A percentile compares a stretch with the other conserved stretches of the same genome.
Evolutionary conservation across 1,140 invertebrate genomes (phyloP).

Genomic region (Drosophila tropicalis): DNA sequence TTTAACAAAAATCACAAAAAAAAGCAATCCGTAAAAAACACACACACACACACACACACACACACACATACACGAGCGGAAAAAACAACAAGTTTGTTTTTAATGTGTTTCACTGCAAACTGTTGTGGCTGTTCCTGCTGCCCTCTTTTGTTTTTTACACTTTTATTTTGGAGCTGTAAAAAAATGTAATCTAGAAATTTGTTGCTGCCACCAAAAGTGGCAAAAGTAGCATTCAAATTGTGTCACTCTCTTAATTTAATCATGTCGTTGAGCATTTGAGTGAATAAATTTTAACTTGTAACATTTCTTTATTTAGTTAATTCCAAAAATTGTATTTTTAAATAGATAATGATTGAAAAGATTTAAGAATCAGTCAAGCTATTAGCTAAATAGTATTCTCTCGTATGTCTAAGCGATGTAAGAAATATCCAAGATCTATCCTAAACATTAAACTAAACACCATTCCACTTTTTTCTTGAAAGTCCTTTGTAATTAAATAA

Average conservation of each 20-base stretch:
- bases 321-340: too few relatives aligned
- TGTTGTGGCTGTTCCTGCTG: background rate
- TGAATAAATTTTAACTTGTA: background rate
- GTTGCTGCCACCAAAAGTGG: constrained; percentile 41
- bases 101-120: constrained; percentile 49
- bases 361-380: too few relatives aligned
- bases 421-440: too few relatives aligned
- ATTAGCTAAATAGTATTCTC: too few relatives aligned
- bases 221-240: constrained; percentile 15
- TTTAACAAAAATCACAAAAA: constrained; percentile 46
- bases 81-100: constrained; percentile 57
- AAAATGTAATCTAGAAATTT: constrained; percentile 62
- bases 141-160: background rate
- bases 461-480: too few relatives aligned
- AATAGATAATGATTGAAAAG: too few relatives aligned
- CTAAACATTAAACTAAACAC: too few relatives aligned
- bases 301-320: background rate
- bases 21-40: background rate
- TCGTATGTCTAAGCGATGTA: too few relatives aligned
- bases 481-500: too few relatives aligned
- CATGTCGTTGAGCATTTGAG: background rate
- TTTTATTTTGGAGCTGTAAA: constrained; percentile 47
- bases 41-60: background rate
- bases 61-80: background rate
- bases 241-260: constrained; percentile 14